Percentiles rank a stretch among this genome's conserved stretches.
These are phyloP conservation scores for Sphecodes monilicornis DNA, from an alignment of 2,888 invertebrate genomes.

Conservation along the genomic window DNA sequence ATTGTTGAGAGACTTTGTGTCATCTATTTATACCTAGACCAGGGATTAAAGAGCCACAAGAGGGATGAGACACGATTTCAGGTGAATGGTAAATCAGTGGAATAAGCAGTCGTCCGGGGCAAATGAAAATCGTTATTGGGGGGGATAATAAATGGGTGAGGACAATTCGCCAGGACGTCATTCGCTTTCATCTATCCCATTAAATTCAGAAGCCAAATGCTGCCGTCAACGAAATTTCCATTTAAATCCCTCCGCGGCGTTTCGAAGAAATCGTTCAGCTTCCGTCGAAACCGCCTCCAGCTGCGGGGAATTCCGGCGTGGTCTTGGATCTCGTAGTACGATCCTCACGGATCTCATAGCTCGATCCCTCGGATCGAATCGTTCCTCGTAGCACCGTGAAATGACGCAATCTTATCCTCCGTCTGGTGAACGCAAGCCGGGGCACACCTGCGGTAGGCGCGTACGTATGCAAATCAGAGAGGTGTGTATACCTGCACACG, in stretches of 20 bases:
- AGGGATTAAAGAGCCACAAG: neutral
- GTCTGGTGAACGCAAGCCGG: slow-evolving; percentile 16
- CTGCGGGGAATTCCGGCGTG: neutral
- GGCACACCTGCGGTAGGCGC: slow-evolving; percentile 53
- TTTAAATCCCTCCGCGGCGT: slow-evolving; percentile 12
- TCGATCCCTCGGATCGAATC: slow-evolving; percentile 34
- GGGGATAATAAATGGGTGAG: slow-evolving; percentile 6
- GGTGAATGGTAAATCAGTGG: neutral
- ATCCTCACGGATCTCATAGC: slow-evolving; percentile 14
- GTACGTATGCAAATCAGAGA: slow-evolving; percentile 67
- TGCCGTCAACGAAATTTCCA: slow-evolving; percentile 11
- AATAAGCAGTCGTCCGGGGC: neutral
- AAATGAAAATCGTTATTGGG: neutral
- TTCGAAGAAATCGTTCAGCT: slow-evolving; percentile 16
- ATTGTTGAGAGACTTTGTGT: neutral
- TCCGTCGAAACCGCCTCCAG: neutral
- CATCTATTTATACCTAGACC: neutral
- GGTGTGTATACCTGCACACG: slow-evolving; percentile 59
- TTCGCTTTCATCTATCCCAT: neutral
- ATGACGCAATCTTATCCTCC: slow-evolving; percentile 49
- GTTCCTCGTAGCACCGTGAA: slow-evolving; percentile 42
- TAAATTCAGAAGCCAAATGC: neutral
- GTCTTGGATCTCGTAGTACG: slow-evolving; percentile 7
- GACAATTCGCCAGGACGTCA: slow-evolving; percentile 14
- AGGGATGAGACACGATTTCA: neutral